Base-by-base conservation (phyloP, 30 jellyfish, hydroid and myxozoan species). In the Cassiopea andromeda region DNA sequence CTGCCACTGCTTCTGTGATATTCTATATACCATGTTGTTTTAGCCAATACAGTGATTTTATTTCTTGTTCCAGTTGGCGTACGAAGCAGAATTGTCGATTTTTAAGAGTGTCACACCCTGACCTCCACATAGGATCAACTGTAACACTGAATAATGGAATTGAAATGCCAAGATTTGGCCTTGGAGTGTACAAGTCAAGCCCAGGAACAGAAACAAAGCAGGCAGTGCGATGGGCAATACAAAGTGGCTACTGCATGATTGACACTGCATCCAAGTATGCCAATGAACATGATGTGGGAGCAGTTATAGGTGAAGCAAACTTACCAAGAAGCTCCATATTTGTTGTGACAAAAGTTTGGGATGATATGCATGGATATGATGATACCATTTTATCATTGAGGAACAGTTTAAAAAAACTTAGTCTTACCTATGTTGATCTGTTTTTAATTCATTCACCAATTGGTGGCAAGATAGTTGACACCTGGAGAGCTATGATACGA, bases 401-500 rank as follows among this genome's bases (percentile, higher is more conserved):
- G 70, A 87, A 67, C 1, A 95, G 99, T 78, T 81, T 96, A 10
- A 64, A 68, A 10, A 88, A 69, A 46, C 93, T 96, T n/a, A 97
- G 95, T 54, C 88, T 96, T 57, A 95, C 77, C 5, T 92, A 91
- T 80, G 92, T 95, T 16, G 99, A 96, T 80, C 72, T 96, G 88
- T 96, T 69, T 88, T 73, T 91, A 9, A 91, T 96, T 66, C 98
- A 96, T 72, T 77, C 94, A 17, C 99, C 99, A 61, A 69, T 61
- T 46, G 92, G 92, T 6, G 97, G 98, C 7, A 88, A 89, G 43
- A 71, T 82, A 38, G 49, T 96, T 9, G 99, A 96, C 59, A 83
- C 98, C 12, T 96, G 99, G 99, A 85, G 48, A 81, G 97, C 98
- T 15, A 82, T 96, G 85, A 54, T 64, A n/a, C 98, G 92, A 18